A percentile compares a stretch with the other conserved stretches of the same genome.
Evolutionary conservation across 2,888 invertebrate species (phyloP).

Genomic region (Amphiduros pacificus): DNA sequence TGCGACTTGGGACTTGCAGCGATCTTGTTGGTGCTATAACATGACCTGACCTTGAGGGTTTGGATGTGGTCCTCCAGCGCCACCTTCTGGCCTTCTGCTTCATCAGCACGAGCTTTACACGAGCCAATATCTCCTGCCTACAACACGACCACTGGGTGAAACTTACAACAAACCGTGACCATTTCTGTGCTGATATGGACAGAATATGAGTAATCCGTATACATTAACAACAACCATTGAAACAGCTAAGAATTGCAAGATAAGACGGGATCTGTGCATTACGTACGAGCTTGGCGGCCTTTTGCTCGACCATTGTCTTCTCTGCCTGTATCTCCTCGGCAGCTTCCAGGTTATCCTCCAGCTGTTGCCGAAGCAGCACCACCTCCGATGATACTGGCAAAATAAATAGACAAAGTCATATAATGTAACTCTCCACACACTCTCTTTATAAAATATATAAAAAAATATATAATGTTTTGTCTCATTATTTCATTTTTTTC

Average conservation of each 20-base stretch:
- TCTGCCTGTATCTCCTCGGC: slow-evolving; percentile 44
- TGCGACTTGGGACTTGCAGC: no score
- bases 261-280: not conserved
- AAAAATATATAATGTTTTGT: no score
- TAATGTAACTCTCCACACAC: no score
- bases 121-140: slow-evolving; percentile 54
- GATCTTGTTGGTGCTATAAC: no score
- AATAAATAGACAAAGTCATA: not conserved
- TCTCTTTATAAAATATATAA: no score
- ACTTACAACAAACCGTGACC: not conserved
- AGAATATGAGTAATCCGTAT: not conserved
- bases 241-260: not conserved
- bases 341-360: slow-evolving; percentile 54
- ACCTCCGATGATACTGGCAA: slow-evolving; percentile 53
- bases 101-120: slow-evolving; percentile 58
- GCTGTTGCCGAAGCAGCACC: slow-evolving; percentile 54
- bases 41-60: slow-evolving; percentile 51
- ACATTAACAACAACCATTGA: not conserved
- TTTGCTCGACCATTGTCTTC: slow-evolving; percentile 52
- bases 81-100: slow-evolving; percentile 57
- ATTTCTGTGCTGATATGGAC: no score
- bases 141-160: not conserved
- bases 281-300: slow-evolving; percentile 53
- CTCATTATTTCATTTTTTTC: no score
- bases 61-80: slow-evolving; percentile 56